These are phyloP conservation scores for Centropristis striata DNA, from an alignment of 2,113 vertebrate species.

Conservation along the genomic window DNA sequence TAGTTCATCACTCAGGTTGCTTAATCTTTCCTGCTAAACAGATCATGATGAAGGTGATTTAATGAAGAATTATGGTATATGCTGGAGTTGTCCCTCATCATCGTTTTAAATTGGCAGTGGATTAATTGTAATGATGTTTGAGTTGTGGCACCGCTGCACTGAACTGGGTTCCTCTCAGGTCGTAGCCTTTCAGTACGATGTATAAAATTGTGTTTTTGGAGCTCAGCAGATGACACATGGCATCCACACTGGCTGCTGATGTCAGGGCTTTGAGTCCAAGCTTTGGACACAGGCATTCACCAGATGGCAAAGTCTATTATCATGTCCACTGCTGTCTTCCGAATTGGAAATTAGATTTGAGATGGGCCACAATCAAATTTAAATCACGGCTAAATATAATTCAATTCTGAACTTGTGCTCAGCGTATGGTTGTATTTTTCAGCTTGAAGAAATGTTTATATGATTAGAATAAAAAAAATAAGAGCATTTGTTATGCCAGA, in stretches of 20 bases:
- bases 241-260: slow-evolving; percentile 5
- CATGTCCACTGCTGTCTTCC: slow-evolving; percentile 31
- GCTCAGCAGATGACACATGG: slow-evolving; percentile 6
- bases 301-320: slow-evolving; percentile 53
- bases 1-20: background rate
- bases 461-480: slow-evolving; percentile 1
- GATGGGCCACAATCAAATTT: slow-evolving; percentile 42
- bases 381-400: slow-evolving; percentile 52
- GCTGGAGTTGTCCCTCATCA: slow-evolving; percentile 1
- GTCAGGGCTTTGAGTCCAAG: background rate
- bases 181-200: background rate
- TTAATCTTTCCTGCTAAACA: slow-evolving; percentile 15
- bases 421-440: slow-evolving; percentile 19
- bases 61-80: background rate
- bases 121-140: background rate
- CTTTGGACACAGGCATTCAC: slow-evolving; percentile 14
- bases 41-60: background rate
- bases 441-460: slow-evolving; percentile 1
- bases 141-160: background rate
- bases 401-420: slow-evolving; percentile 18
- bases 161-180: slow-evolving; percentile 10
- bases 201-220: slow-evolving; percentile 17
- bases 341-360: slow-evolving; percentile 33
- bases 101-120: slow-evolving; percentile 1
- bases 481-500: background rate